Evolutionary conservation across 2,113 vertebrate genomes (phyloP), one percentile per base, ranked within the genome.

Genomic region (Nematolebias whitei): DNA sequence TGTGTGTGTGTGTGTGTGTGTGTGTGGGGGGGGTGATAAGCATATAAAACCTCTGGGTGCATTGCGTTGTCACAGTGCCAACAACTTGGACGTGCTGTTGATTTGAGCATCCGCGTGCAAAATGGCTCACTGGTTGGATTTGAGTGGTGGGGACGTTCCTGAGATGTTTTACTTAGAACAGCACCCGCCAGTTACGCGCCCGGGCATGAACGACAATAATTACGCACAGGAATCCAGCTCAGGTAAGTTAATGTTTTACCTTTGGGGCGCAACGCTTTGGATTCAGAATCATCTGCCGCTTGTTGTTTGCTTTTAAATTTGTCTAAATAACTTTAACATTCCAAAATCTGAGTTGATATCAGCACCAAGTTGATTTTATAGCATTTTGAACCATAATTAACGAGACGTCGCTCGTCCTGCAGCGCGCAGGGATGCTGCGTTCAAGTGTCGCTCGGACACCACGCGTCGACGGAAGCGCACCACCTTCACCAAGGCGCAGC

Each of bases 401-500:
- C 9, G 32, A 10, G 32, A 35, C 10, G 32, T 10, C 50, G 6
- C 41, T 2, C 50, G 38, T 19, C 3, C 18, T 53, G 0, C 4
- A 87, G 85, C 43, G 19, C 18, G 53, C 11, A 52, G 10, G 2
- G 58, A 71, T n/a, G 24, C 49, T n/a, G 24, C 49, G 1, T 35
- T 52, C n/a, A 66, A 40, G 1, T 63, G 14, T 24, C 56, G 53
- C 50, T 40, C 50, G 0, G 82, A 73, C 19, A 24, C 49, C 1
- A 72, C 65, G 18, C 79, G 79, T 16, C 87, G 87, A 71, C 71
- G 93, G 66, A 95, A 93, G 68, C 80, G 93, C 59, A 95, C 92
- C 13, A 92, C 90, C 1, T 96, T 95, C 88, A 95, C 90, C 75
- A 88, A 90, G 59, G 87, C 86, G 20, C 94, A 95, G 86, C 90